Evolutionary conservation across 23 tunicate genomes (phyloP).

Genomic region (Styela plicata): DNA sequence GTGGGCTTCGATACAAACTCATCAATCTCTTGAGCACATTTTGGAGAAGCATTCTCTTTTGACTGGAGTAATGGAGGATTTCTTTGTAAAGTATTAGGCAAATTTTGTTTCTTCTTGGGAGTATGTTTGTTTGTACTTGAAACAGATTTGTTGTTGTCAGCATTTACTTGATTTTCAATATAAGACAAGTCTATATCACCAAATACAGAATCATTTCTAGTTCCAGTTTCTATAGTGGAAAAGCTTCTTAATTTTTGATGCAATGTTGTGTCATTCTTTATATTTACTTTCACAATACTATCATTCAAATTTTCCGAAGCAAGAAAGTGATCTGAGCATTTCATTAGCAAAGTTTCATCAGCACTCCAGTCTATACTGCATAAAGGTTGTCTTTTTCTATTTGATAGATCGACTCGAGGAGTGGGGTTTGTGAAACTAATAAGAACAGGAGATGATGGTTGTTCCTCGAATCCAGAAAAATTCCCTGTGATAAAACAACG

Average conservation of each 20-base stretch:
- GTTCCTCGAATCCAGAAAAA: not conserved
- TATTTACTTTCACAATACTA: too few species aligned
- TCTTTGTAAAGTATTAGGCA: too few species aligned
- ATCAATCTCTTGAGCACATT: not conserved
- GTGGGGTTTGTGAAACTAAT: not conserved
- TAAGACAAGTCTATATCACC: constrained; percentile 55
- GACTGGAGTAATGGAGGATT: too few species aligned
- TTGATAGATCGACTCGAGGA: not conserved
- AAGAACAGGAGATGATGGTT: not conserved
- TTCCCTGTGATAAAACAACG: not conserved
- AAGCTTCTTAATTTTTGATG: not conserved
- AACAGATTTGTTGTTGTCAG: not conserved
- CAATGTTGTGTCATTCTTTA: not conserved
- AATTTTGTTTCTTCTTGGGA: not conserved
- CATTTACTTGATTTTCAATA: constrained; percentile 35
- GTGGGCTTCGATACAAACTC: not conserved
- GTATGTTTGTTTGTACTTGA: not conserved
- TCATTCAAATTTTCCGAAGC: not conserved
- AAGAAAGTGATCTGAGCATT: constrained; percentile 2
- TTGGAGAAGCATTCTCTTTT: too few species aligned
- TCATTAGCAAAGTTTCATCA: not conserved
- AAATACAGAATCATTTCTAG: constrained; percentile 46
- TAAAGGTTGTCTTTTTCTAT: not conserved
- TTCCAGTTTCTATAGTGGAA: not conserved
- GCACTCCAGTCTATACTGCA: constrained; percentile 1